Evolutionary conservation across 2,113 vertebrate species (phyloP).

Genomic region (Phylloscopus trochiloides): DNA sequence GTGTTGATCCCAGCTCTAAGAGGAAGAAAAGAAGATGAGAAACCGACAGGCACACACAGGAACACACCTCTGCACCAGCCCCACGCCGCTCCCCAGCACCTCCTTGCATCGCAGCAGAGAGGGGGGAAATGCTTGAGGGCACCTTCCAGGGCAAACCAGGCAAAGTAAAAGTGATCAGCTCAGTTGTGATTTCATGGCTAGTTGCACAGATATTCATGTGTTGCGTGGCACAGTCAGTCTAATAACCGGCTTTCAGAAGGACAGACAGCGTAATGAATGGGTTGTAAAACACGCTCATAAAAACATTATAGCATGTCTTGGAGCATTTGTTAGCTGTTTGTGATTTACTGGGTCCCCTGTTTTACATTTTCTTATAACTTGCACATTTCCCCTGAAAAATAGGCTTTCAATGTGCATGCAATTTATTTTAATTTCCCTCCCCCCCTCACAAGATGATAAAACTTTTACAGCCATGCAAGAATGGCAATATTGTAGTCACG

Average conservation of each 20-base stretch:
- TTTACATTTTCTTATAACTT: conserved; percentile 71
- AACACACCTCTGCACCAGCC: neutral
- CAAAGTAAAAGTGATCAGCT: conserved; percentile 18
- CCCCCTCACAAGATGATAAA: conserved; percentile 51
- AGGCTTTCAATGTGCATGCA: conserved; percentile 54
- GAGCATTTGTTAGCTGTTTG: conserved; percentile 69
- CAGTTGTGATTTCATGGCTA: conserved; percentile 70
- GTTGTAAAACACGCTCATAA: conserved; percentile 75
- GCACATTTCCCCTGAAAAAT: conserved; percentile 72
- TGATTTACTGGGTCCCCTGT: conserved; percentile 64
- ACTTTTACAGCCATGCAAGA: conserved; percentile 63
- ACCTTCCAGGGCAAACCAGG: neutral
- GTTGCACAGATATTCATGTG: conserved; percentile 68
- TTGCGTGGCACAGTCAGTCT: conserved; percentile 67
- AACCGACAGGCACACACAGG: neutral
- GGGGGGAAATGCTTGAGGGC: neutral
- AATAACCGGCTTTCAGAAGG: conserved; percentile 79
- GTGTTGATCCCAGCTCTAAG: neutral
- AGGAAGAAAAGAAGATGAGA: neutral
- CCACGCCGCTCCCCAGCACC: rapidly evolving
- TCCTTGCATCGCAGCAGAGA: rapidly evolving
- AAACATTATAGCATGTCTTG: conserved; percentile 73
- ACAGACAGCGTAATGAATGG: conserved; percentile 79
- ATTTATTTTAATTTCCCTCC: conserved; percentile 64
- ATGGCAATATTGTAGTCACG: conserved; percentile 48